Base-by-base conservation (phyloP, 1,140 invertebrate genomes). In the Magallana ariakensis region DNA sequence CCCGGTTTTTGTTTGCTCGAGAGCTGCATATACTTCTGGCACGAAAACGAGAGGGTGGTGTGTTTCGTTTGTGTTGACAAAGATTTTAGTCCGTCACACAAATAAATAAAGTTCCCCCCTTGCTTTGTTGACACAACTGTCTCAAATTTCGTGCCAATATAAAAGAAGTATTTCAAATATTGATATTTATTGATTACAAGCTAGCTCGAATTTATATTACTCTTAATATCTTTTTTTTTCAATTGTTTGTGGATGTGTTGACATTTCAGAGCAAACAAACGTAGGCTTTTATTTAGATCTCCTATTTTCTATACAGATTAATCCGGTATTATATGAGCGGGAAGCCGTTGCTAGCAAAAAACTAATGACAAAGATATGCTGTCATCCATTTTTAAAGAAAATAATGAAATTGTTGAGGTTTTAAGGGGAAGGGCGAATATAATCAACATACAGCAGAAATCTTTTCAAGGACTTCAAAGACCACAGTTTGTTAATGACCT, bases 31-130 rank as follows among this genome's bases (percentile, higher is more conserved):
- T 54, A 22, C 54, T 54, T 54, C 16, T 82, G 46, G 6, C 80
- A 82, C 80, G 54, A 56, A 54, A 54, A 56, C 46, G 80, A 82
- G 46, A 82, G 80, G 66, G 5, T 82, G 80, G 16, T 82, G n/a
- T 82, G 80, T 82, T 55, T 54, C 80, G 80, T 82, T 82, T 56
- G 53, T 82, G 80, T 82, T 82, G 46, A 82, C 80, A 82, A 82
- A 82, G 80, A 82, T 82, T 55, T 82, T 82, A 55, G 54, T 55
- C 46, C 46, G 46, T 1, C 46, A 82, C 80, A 82, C 80, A 82
- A 82, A 82, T 82, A 82, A 82, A 82, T 82, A 82, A 54, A 82
- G 54, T 82, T 75, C 22, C 80, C 70, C 80, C 80, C 80, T 55
- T 54, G 54, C 46, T 26, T 11, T 82, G 80, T 82, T 82, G 15